phyloP scores from a whole-genome alignment of 1,140 invertebrate genomes.

The Mamestra configurata region DNA sequence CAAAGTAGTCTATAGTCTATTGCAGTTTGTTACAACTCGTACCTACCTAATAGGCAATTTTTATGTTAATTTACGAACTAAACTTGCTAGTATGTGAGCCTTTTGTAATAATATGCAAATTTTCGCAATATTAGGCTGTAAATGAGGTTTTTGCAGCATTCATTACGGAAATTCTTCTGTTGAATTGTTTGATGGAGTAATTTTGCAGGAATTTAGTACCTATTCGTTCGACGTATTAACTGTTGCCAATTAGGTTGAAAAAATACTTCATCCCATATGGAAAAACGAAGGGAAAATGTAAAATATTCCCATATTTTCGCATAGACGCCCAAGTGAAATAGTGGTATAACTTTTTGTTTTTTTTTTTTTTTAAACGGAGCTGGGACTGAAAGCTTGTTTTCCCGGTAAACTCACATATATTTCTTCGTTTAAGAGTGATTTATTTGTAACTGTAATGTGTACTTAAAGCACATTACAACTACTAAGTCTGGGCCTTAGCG shows the following conservation, averaged over 20 bases:
- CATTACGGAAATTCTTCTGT: neutral
- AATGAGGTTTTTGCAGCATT: neutral
- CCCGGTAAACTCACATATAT: neutral
- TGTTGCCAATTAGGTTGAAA: too few species aligned
- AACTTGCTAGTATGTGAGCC: neutral
- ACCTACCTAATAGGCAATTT: slow-evolving; percentile 4
- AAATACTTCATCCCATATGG: too few species aligned
- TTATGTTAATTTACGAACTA: slow-evolving; percentile 5
- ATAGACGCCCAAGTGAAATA: too few species aligned
- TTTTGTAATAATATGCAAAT: neutral
- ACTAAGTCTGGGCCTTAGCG: neutral
- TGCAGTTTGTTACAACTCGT: slow-evolving; percentile 3
- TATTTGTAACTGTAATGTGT: neutral
- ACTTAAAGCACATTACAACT: neutral
- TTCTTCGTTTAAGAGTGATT: neutral
- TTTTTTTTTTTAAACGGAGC: too few species aligned
- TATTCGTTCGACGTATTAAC: too few species aligned
- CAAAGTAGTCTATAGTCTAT: neutral
- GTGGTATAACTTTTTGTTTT: too few species aligned
- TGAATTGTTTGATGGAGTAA: neutral
- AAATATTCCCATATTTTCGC: too few species aligned
- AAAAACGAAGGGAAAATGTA: too few species aligned
- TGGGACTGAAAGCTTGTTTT: neutral
- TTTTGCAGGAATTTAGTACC: neutral
- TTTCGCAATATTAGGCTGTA: neutral